Evolutionary conservation across 2,797 vertebrate species (phyloP), one percentile per base, ranked within the genome.

Genomic region (Neostethus bicornis): DNA sequence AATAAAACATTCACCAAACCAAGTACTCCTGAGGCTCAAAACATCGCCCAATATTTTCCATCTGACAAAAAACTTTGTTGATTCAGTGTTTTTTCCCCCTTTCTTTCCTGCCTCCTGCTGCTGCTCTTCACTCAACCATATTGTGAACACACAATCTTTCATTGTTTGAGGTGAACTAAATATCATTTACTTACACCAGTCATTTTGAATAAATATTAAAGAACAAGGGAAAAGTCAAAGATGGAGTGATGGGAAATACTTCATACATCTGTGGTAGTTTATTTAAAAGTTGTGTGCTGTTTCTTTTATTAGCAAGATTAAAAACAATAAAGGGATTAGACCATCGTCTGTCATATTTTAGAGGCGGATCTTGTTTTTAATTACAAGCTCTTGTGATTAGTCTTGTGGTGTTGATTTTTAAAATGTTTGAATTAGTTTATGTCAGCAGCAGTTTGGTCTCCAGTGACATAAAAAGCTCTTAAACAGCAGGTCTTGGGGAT

Each of bases 171-270:
- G 61, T 57, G 64, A 69, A 65, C 70, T 63, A 57, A 73, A 77
- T 65, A 80, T 73, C 73, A 86, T 61, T 65, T 79, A 80, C 76
- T 79, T 81, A 65, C 46, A 65, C 46, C 66, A 52, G 55, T 70
- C 52, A 66, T 52, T 57, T 54, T 51, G 64, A 62, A 83, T 86
- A 76, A 84, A 86, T 87, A 86, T 89, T 86, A 84, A 82, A 81
- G 61, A 76, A 75, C 50, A n/a, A 16, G 11, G 77, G 79, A 65
- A 67, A 45, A 54, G 63, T 69, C 47, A 70, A 46, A n/a, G 45
- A 60, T 49, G 71, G 53, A 69, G 55, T 32, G 37, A 49, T 50
- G 29, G 32, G 26, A 35, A 32, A 52, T 13, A 51, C 35, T 19
- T 49, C 41, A 71, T 28, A 5, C 29, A 31, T 31, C 42, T 32